Conservation (phyloP, 2,113 vertebrate genomes). For the Eudyptes chrysolophus region DNA sequence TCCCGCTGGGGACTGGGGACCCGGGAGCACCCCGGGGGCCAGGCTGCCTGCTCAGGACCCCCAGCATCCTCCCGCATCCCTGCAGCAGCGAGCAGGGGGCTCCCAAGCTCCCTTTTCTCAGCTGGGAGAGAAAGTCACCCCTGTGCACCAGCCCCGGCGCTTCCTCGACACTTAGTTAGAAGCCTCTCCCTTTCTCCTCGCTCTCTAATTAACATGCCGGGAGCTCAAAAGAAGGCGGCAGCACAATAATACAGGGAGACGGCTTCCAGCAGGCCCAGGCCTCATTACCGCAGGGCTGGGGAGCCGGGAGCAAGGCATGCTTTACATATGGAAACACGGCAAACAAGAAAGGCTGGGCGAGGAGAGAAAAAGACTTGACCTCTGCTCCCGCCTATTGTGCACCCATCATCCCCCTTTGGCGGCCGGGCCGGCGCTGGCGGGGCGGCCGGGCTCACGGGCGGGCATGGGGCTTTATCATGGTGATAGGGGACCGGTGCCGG, state of each 20-base stretch:
- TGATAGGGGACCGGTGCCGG: background rate
- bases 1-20: background rate
- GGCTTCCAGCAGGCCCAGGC: slow-evolving; percentile 73
- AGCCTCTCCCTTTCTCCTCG: slow-evolving; percentile 79
- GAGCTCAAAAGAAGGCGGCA: slow-evolving; percentile 74
- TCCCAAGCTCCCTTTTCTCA: slow-evolving; percentile 76
- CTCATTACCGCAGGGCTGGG: slow-evolving; percentile 76
- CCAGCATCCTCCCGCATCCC: background rate
- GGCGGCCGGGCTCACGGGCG: background rate
- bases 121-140: slow-evolving; percentile 84
- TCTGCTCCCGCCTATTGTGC: slow-evolving; percentile 66
- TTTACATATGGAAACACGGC: slow-evolving; percentile 73
- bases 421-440: background rate
- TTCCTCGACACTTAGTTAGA: slow-evolving; percentile 85
- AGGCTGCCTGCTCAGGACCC: background rate
- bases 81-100: fast-evolving
- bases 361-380: slow-evolving; percentile 73
- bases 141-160: slow-evolving; percentile 63
- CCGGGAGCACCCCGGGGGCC: background rate
- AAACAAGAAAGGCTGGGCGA: slow-evolving; percentile 71
- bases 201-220: slow-evolving; percentile 84
- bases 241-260: slow-evolving; percentile 75
- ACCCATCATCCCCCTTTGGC: background rate
- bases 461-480: background rate
- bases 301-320: slow-evolving; percentile 39